Base-by-base conservation (phyloP, 1,140 invertebrate species). In the Temnothorax curvispinosus region DNA sequence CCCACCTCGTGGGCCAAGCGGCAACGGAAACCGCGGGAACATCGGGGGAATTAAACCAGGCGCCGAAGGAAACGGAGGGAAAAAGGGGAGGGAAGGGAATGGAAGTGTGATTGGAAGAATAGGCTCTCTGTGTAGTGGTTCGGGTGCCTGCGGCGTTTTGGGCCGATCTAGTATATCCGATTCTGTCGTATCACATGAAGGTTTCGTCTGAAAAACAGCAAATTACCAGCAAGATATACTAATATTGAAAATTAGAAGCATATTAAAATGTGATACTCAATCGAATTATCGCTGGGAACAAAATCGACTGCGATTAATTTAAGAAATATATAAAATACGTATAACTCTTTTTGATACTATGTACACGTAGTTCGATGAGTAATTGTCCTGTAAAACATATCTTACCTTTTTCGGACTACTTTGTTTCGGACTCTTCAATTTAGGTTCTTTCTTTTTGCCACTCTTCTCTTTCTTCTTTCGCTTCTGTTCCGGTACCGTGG, bases 1-100 rank as follows among this genome's bases (percentile, higher is more conserved):
- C 91, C 94, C 93, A 77, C 93, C 94, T 81, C 94, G 91, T 11
- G 27, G 27, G 1, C 90, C 90, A 75, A 96, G 89, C 21, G 96
- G 89, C 50, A 94, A 81, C 11, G 94, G 92, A 84, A 94, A 93
- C 44, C 94, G 90, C 9, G 92, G 76, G 76, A 95, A 93, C 76
- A 94, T 89, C 1, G 96, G 96, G 0, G 97, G 97, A 91, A 97
- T 97, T 41, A 98, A 94, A 52, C 97, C 97, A 11, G 97, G 97
- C 6, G 96, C 96, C n/a, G 96, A 95, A 6, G 96, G 94, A 90
- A 96, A 96, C 18, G 93, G 56, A 8, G 93, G 91, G 9, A 95
- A 94, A 76, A 95, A 95, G 2, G 95, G 94, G 27, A 27, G 27
- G 27, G 27, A 27, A 27, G 27, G 27, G 80, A 96, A 96, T 0